A percentile compares a stretch with the other conserved stretches of the same genome.
Conservation (phyloP, 2,888 invertebrate species). For the Ellobium chinense region DNA sequence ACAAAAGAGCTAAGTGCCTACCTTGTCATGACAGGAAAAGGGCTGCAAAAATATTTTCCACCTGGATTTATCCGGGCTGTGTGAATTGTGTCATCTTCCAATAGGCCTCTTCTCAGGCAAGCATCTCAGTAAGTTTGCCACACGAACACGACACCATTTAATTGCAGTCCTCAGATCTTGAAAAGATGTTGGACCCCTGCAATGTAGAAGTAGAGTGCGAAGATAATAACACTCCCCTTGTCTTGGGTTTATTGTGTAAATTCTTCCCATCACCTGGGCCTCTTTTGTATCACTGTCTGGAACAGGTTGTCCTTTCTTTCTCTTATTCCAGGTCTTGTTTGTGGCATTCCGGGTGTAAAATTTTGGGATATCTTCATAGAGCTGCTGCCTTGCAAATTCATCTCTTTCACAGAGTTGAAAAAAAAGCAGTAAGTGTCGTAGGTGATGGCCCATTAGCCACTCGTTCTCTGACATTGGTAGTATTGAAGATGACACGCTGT, state of each 20-base stretch:
- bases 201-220: background rate
- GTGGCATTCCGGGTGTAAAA: background rate
- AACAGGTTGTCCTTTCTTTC: too few species aligned
- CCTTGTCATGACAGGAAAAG: too few species aligned
- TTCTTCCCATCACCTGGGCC: background rate
- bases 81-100: too few species aligned
- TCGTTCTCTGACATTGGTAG: background rate
- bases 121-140: too few species aligned
- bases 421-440: background rate
- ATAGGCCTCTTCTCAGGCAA: too few species aligned
- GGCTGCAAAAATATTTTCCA: too few species aligned
- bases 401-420: background rate
- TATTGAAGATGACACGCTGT: background rate
- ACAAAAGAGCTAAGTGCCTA: too few species aligned
- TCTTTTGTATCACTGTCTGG: too few species aligned
- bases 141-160: too few species aligned
- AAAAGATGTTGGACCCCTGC: background rate
- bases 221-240: background rate
- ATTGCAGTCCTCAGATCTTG: too few species aligned
- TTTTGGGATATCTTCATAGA: background rate
- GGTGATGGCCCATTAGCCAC: background rate
- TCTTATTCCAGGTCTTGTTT: background rate
- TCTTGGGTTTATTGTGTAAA: background rate
- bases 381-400: background rate
- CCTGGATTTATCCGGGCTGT: too few species aligned